Conservation (phyloP, 2,888 invertebrate genomes). For the Catonia carolina region DNA sequence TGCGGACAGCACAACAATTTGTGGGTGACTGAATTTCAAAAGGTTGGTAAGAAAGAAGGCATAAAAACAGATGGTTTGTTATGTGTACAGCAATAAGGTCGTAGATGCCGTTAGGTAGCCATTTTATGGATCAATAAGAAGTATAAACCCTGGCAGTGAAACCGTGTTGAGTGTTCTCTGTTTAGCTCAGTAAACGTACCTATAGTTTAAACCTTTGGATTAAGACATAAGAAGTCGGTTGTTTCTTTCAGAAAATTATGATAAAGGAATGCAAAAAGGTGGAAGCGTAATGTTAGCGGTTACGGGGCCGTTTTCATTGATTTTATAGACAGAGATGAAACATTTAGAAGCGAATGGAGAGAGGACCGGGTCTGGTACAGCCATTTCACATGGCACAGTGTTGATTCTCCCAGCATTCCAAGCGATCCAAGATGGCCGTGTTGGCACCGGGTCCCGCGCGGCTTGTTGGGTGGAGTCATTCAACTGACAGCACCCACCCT, state of each 20-base stretch:
- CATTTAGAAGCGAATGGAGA: not conserved
- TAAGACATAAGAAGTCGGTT: slow-evolving; percentile 8
- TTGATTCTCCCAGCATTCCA: slow-evolving; percentile 16
- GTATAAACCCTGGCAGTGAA: too few relatives aligned
- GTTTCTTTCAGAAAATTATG: slow-evolving; percentile 5
- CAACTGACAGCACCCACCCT: not conserved
- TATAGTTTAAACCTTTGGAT: not conserved
- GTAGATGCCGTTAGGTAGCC: slow-evolving; percentile 21
- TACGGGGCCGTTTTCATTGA: slow-evolving; percentile 7
- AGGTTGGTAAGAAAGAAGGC: too few relatives aligned
- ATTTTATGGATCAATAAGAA: slow-evolving; percentile 27
- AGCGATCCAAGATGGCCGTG: slow-evolving; percentile 25
- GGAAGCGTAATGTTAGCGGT: not conserved
- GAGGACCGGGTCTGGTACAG: not conserved
- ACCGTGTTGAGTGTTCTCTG: too few relatives aligned
- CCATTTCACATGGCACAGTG: slow-evolving; percentile 1
- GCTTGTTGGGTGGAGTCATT: slow-evolving; percentile 19
- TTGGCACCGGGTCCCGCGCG: slow-evolving; percentile 1
- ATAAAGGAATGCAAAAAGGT: not conserved
- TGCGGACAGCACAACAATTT: too few relatives aligned
- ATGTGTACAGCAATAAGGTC: too few relatives aligned
- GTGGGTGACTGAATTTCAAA: too few relatives aligned
- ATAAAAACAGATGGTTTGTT: too few relatives aligned
- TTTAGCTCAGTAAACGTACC: too few relatives aligned
- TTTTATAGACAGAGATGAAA: slow-evolving; percentile 12